phyloP scores from a whole-genome alignment of 2,888 invertebrate species.

The Conus canariensis region DNA sequence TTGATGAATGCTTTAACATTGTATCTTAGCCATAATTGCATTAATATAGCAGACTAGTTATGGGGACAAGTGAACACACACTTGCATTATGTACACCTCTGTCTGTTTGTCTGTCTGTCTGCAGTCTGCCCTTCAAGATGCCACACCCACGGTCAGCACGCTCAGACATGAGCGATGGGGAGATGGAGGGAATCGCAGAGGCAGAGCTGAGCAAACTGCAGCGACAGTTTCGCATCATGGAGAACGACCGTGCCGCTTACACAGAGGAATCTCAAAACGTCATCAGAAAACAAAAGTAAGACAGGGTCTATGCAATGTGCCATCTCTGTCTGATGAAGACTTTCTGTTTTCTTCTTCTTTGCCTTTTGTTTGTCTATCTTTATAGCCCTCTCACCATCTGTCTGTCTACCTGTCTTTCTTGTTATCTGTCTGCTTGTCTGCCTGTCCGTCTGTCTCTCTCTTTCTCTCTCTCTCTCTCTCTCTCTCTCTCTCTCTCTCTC shows the following conservation, averaged over 20 bases:
- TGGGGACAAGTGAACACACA: too few species aligned
- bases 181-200: conserved; percentile 75
- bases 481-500: background rate
- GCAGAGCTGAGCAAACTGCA: conserved; percentile 89
- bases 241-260: conserved; percentile 87
- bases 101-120: too few species aligned
- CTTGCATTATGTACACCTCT: too few species aligned
- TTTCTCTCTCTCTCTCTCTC: background rate
- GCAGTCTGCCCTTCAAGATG: conserved; percentile 58
- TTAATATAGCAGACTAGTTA: too few species aligned
- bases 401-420: background rate
- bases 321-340: background rate
- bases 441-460: background rate
- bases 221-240: conserved; percentile 91
- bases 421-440: background rate
- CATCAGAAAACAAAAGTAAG: conserved; percentile 79
- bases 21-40: too few species aligned
- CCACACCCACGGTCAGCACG: conserved; percentile 73
- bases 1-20: too few species aligned
- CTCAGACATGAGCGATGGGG: conserved; percentile 75
- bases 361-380: background rate
- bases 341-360: background rate
- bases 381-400: background rate
- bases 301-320: background rate
- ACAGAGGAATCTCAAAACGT: conserved; percentile 86